Evolutionary conservation across 2,113 vertebrate species (phyloP).

Genomic region (Charina bottae): DNA sequence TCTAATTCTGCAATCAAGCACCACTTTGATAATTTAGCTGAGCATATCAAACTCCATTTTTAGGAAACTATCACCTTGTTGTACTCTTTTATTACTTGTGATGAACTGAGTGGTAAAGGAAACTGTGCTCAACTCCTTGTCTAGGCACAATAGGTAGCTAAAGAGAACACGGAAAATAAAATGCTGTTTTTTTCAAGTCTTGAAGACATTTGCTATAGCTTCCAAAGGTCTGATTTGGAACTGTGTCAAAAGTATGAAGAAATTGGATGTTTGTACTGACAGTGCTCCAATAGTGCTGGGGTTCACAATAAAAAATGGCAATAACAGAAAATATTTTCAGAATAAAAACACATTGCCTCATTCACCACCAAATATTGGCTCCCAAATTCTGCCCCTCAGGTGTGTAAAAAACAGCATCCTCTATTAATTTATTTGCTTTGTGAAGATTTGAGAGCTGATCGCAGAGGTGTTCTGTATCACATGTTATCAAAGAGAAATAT

Average conservation of each 20-base stretch:
- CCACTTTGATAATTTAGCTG: not conserved
- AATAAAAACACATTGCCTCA: not conserved
- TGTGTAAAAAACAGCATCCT: not conserved
- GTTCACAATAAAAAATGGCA: not conserved
- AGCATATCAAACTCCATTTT: not conserved
- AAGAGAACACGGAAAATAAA: not conserved
- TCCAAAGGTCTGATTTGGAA: not conserved
- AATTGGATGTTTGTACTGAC: not conserved
- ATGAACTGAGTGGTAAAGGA: not conserved
- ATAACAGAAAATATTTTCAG: not conserved
- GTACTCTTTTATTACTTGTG: not conserved
- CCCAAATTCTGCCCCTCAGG: not conserved
- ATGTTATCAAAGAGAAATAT: not conserved
- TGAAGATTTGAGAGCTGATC: not conserved
- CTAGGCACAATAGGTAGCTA: not conserved
- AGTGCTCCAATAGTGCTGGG: not conserved
- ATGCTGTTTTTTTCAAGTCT: not conserved
- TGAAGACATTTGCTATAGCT: not conserved
- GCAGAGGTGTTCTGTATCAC: not conserved
- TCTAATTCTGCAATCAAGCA: not conserved
- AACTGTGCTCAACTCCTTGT: not conserved
- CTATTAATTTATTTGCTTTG: not conserved
- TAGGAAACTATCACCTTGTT: not conserved
- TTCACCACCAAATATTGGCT: not conserved
- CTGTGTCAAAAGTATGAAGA: not conserved